phyloP scores from a whole-genome alignment of 2,113 vertebrate genomes.

The Stegostoma tigrinum region DNA sequence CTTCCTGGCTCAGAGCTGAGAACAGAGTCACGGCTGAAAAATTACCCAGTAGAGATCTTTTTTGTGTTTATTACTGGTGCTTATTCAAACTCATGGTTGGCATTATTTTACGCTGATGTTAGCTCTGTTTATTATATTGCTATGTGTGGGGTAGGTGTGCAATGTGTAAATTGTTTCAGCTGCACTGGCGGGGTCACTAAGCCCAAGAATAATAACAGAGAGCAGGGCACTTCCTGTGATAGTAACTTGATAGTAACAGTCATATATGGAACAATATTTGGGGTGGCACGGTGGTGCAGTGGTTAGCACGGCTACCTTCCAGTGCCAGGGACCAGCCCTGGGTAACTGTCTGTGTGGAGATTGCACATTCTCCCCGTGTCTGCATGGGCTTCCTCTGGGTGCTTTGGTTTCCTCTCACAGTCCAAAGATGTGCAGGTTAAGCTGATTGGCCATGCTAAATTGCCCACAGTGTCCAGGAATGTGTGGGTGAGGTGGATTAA shows the following conservation, averaged over 20 bases:
- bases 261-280: neutral
- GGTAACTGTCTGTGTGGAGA: no score
- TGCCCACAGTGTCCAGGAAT: no score
- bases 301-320: no score
- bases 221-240: neutral
- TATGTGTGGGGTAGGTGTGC: neutral
- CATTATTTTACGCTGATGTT: neutral
- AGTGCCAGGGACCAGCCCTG: no score
- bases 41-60: neutral
- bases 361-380: no score
- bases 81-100: neutral
- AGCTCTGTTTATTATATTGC: neutral
- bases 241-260: neutral
- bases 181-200: neutral
- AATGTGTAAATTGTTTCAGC: neutral
- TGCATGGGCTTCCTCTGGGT: no score
- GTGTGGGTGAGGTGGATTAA: no score
- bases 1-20: neutral
- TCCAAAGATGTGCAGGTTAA: no score
- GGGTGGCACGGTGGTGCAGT: no score
- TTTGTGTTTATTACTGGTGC: neutral
- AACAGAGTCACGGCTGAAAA: neutral
- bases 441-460: no score
- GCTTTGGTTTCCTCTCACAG: no score
- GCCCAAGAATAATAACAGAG: neutral